These are phyloP conservation scores for Tetragonisca angustula DNA, from an alignment of 2,888 invertebrate genomes.

Conservation along the genomic window DNA sequence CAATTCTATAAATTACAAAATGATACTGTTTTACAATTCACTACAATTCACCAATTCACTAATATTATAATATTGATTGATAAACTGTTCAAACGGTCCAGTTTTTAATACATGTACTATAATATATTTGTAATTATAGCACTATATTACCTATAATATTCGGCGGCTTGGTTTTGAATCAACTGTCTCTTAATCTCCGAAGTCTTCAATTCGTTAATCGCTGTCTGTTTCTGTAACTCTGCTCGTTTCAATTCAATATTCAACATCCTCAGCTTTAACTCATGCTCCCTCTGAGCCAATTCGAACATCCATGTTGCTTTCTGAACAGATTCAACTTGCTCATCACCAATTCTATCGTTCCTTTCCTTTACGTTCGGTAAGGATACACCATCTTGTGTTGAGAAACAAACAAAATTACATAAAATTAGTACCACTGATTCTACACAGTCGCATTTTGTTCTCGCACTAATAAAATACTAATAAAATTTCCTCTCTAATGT, in stretches of 20 bases:
- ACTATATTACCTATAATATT: slow-evolving; percentile 70
- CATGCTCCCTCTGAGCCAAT: slow-evolving; percentile 72
- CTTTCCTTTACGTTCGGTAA: slow-evolving; percentile 8
- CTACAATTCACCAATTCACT: no score
- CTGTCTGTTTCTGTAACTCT: slow-evolving; percentile 75
- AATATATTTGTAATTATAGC: not conserved
- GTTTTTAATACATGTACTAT: not conserved
- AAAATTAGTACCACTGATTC: not conserved
- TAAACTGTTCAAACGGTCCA: no score
- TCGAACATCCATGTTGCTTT: slow-evolving; percentile 66
- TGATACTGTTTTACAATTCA: no score
- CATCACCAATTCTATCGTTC: not conserved
- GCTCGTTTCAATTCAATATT: slow-evolving; percentile 76
- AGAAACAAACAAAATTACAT: slow-evolving; percentile 10
- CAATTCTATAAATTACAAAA: no score
- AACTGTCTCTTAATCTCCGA: slow-evolving; percentile 75
- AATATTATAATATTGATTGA: no score
- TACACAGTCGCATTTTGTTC: no score
- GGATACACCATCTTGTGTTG: not conserved
- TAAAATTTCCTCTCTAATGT: no score
- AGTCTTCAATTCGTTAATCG: slow-evolving; percentile 74
- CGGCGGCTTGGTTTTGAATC: slow-evolving; percentile 69
- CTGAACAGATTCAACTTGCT: slow-evolving; percentile 48
- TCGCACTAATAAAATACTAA: no score
- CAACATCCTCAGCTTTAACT: slow-evolving; percentile 74